Conservation (phyloP, 2,888 invertebrate species). For the Mesorhabditis spiculigera region DNA sequence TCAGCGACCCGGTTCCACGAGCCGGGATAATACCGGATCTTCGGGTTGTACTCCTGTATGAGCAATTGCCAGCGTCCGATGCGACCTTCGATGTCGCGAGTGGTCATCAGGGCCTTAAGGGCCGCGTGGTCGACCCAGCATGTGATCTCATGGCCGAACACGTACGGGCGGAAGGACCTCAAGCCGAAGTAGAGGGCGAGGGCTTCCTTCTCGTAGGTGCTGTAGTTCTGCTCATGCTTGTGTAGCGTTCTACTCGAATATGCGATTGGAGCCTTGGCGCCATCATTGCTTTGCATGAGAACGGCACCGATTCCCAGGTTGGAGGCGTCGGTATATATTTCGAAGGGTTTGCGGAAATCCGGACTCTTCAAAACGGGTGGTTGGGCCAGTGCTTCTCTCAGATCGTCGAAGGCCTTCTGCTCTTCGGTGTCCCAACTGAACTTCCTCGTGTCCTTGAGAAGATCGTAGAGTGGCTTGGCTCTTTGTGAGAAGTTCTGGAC, state of each 20-base stretch:
- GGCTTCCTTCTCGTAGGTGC: conserved; percentile 11
- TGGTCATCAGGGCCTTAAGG: conserved; percentile 5
- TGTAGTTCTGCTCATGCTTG: conserved; percentile 7
- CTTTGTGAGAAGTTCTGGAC: too few relatives aligned
- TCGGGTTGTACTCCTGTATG: too few relatives aligned
- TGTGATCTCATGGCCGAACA: conserved; percentile 4
- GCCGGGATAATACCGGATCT: too few relatives aligned
- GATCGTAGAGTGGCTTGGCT: too few relatives aligned
- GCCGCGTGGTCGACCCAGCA: background rate
- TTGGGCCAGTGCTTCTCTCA: background rate
- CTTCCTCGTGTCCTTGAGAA: too few relatives aligned
- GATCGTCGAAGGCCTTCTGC: conserved; percentile 1
- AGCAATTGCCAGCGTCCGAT: too few relatives aligned
- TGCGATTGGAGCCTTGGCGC: conserved; percentile 7
- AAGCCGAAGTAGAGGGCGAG: conserved; percentile 9
- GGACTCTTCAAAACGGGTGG: background rate
- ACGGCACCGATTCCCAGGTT: conserved; percentile 7
- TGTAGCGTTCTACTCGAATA: conserved; percentile 9
- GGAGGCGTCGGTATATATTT: conserved; percentile 12
- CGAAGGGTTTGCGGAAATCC: conserved; percentile 11
- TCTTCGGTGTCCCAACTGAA: background rate
- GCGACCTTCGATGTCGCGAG: too few relatives aligned
- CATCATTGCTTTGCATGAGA: conserved; percentile 4
- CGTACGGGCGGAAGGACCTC: conserved; percentile 9
- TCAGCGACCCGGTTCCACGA: too few relatives aligned